Evolutionary conservation across 2,888 invertebrate species (phyloP).

Genomic region (Catocala nupta): DNA sequence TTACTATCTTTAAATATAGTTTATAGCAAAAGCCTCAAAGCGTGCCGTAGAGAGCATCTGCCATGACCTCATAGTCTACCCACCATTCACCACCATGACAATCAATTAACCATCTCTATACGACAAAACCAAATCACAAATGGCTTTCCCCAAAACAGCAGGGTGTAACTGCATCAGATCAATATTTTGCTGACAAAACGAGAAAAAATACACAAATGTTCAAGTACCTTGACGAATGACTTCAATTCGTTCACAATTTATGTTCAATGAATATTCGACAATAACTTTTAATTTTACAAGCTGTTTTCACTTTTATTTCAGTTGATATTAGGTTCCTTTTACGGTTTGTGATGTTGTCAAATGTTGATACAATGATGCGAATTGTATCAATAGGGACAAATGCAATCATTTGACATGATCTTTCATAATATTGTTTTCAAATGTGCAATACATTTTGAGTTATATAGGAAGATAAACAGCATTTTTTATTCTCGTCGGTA

Average conservation of each 20-base stretch:
- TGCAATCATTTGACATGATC: constrained; percentile 80
- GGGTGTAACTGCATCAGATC: constrained; percentile 43
- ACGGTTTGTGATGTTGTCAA: neutral
- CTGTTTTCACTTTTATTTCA: constrained; percentile 7
- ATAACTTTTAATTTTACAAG: neutral
- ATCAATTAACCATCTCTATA: constrained; percentile 32
- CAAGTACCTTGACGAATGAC: constrained; percentile 78
- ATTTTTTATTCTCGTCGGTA: neutral
- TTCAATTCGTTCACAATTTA: constrained; percentile 66
- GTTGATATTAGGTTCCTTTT: neutral
- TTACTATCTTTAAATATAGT: neutral
- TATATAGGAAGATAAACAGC: constrained; percentile 26
- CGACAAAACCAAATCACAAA: constrained; percentile 33
- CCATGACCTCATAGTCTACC: constrained; percentile 16
- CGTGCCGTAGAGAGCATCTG: constrained; percentile 31
- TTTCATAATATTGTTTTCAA: constrained; percentile 75
- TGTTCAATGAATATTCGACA: constrained; percentile 33
- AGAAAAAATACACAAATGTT: constrained; percentile 55
- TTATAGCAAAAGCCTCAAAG: neutral
- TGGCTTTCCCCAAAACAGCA: constrained; percentile 37
- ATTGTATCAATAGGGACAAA: constrained; percentile 68
- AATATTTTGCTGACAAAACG: constrained; percentile 61
- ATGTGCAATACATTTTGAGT: constrained; percentile 55
- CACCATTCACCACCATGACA: constrained; percentile 30
- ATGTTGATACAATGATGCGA: constrained; percentile 57